phyloP scores from a whole-genome alignment of 2,888 invertebrate species.

The Arrhopalites spinosus region DNA sequence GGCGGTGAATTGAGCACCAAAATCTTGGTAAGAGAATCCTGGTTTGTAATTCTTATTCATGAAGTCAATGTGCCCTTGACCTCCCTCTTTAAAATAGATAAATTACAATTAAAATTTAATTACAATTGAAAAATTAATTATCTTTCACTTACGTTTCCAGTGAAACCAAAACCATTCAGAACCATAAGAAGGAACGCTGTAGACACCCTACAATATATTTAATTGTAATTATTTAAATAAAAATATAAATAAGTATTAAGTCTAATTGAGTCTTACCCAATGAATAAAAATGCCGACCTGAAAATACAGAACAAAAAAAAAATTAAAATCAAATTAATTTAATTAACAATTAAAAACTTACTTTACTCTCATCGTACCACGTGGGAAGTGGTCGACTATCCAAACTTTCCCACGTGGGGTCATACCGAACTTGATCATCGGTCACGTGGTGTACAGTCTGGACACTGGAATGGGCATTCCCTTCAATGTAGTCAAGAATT shows the following conservation, averaged over 20 bases:
- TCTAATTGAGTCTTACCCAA: too few relatives aligned
- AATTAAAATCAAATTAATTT: conserved; percentile 67
- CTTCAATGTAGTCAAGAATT: too few relatives aligned
- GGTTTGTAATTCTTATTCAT: conserved; percentile 84
- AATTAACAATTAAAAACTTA: conserved; percentile 71
- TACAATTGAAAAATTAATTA: not conserved
- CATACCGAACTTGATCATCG: conserved; percentile 45
- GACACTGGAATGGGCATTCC: too few relatives aligned
- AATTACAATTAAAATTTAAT: not conserved
- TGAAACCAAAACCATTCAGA: conserved; percentile 88
- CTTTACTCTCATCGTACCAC: conserved; percentile 89
- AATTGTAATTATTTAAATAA: too few relatives aligned
- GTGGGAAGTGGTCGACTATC: conserved; percentile 80
- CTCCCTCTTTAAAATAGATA: not conserved
- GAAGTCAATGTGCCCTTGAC: conserved; percentile 62
- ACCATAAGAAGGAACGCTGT: conserved; percentile 76
- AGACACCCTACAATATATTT: not conserved
- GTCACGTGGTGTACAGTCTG: not conserved
- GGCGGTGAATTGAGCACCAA: conserved; percentile 84
- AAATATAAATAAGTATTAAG: too few relatives aligned
- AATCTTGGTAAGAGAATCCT: conserved; percentile 87
- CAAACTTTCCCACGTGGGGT: conserved; percentile 81
- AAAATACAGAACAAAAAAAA: not conserved
- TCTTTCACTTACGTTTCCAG: not conserved
- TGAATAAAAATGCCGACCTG: conserved; percentile 89